phyloP scores from a whole-genome alignment of 2,888 invertebrate species.

The Dicyrtomina minuta region DNA sequence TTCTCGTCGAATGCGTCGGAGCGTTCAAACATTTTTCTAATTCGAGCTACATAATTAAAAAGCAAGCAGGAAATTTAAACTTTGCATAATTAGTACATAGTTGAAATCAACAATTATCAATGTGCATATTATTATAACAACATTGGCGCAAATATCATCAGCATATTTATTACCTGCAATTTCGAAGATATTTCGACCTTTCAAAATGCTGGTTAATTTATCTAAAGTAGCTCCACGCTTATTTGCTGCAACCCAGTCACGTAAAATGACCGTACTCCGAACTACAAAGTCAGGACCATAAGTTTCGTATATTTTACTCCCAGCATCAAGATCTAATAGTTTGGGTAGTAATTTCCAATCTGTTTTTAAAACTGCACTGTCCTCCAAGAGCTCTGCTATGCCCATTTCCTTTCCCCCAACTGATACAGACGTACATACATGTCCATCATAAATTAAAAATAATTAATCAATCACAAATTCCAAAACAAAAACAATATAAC shows the following conservation, averaged over 20 bases:
- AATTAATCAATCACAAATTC: too few species aligned
- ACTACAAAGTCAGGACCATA: constrained; percentile 35
- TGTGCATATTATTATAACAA: too few species aligned
- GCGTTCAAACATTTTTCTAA: constrained; percentile 43
- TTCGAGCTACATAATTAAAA: too few species aligned
- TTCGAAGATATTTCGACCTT: not conserved
- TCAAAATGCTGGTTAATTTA: not conserved
- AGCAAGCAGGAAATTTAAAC: too few species aligned
- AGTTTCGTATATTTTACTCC: not conserved
- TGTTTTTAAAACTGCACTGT: constrained; percentile 31
- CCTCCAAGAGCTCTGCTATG: constrained; percentile 43
- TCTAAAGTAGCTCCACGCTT: constrained; percentile 33
- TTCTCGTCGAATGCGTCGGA: constrained; percentile 39
- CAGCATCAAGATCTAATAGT: not conserved
- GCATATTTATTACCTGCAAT: too few species aligned
- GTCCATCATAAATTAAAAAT: too few species aligned
- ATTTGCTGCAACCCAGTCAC: constrained; percentile 36
- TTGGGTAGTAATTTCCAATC: constrained; percentile 35
- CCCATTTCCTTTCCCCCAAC: constrained; percentile 48
- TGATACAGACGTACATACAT: constrained; percentile 3
- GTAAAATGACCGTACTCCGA: constrained; percentile 35
- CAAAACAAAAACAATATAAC: too few species aligned
- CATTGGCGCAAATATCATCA: too few species aligned
- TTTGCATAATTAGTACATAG: too few species aligned
- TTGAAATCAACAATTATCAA: too few species aligned